phyloP scores from a whole-genome alignment of 1,140 invertebrate species.

The Trichonephila inaurata region DNA sequence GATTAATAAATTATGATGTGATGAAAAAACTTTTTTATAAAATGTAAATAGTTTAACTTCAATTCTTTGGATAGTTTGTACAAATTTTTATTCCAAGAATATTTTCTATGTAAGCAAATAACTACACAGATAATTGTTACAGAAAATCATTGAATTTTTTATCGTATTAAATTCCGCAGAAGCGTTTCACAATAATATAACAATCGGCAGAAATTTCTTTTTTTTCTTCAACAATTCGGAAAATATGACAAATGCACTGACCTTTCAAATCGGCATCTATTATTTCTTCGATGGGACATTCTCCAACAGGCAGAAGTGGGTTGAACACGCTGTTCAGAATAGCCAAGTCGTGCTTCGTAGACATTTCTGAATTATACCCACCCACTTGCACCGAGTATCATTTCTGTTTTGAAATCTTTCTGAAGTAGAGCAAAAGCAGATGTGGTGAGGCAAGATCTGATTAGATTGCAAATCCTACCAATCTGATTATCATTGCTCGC shows the following conservation, averaged over 20 bases:
- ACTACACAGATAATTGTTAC: too few species aligned
- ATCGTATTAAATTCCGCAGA: too few species aligned
- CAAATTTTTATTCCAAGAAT: too few species aligned
- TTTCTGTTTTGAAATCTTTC: background rate
- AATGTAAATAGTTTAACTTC: too few species aligned
- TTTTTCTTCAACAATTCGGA: background rate
- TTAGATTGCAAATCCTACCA: background rate
- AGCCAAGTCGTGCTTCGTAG: conserved; percentile 82
- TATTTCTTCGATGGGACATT: conserved; percentile 79
- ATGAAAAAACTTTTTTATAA: too few species aligned
- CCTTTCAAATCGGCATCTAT: conserved; percentile 78
- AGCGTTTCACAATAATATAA: background rate
- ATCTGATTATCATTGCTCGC: background rate
- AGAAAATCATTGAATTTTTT: too few species aligned
- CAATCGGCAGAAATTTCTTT: background rate
- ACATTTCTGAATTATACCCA: conserved; percentile 79
- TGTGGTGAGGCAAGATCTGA: background rate
- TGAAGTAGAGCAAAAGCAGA: background rate
- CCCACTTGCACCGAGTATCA: background rate
- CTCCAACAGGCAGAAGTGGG: conserved; percentile 82
- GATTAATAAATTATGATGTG: too few species aligned
- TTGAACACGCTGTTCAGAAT: conserved; percentile 85
- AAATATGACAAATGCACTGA: background rate
- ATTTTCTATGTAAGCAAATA: too few species aligned
- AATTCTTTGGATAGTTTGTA: too few species aligned